A percentile compares a stretch with the other conserved stretches of the same genome.
These are phyloP conservation scores for Lymantria monacha DNA, from an alignment of 2,888 invertebrate species.

Conservation along the genomic window DNA sequence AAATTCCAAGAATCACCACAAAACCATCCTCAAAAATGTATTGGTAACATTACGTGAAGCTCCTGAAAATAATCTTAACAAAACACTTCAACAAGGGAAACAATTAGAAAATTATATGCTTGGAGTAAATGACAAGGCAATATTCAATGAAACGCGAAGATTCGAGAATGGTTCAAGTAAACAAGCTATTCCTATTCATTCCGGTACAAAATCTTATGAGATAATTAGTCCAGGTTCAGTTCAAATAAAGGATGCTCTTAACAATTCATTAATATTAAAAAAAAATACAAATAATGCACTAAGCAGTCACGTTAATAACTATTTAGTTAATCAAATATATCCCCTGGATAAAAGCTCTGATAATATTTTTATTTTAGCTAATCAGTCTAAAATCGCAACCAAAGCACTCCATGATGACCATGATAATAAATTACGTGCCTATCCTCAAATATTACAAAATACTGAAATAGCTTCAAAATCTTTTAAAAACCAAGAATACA, in stretches of 20 bases:
- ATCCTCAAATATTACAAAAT: neutral
- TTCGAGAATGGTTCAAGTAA: neutral
- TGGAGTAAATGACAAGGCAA: neutral
- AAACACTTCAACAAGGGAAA: neutral
- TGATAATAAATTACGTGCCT: neutral
- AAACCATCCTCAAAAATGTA: neutral
- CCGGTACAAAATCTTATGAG: neutral
- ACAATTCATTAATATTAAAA: neutral
- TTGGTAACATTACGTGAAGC: neutral
- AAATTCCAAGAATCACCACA: neutral
- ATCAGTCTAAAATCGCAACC: too few relatives aligned
- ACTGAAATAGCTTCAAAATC: too few relatives aligned
- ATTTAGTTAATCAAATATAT: neutral
- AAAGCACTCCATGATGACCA: neutral
- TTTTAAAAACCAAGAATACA: neutral
- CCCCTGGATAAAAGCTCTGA: neutral
- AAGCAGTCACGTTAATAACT: neutral
- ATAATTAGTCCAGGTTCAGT: neutral
- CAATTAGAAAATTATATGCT: neutral
- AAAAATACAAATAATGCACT: neutral
- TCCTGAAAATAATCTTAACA: neutral
- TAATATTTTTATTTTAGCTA: too few relatives aligned
- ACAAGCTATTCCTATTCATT: neutral
- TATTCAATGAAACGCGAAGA: neutral
- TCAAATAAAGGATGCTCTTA: neutral